Base-by-base conservation (phyloP, 2,888 invertebrate species). In the Meteorus colon region DNA sequence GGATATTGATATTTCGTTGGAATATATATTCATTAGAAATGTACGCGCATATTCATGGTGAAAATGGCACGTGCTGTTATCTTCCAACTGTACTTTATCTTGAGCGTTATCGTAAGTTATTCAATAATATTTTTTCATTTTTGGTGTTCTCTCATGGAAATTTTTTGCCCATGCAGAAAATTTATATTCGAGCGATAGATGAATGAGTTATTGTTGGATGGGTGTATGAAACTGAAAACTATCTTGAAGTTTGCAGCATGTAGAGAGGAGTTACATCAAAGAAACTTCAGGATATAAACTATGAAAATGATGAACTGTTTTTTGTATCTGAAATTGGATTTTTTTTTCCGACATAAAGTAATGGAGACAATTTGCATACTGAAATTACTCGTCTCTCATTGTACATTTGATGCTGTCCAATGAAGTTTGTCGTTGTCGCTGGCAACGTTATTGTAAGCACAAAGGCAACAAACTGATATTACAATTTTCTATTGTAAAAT, bases 41-140 rank as follows among this genome's bases (percentile, higher is more conserved):
- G 88, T 88, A 88, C 79, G 86, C 87, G 77, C 88, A 88, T 84
- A 84, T 87, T 81, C 87, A 88, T 81, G 86, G 86, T 14, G 88
- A 88, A 79, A 88, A 88, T 82, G 88, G 88, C 86, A 86, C 88
- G 85, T 88, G 88, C 84, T 88, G 88, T 85, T 88, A 88, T 82
- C 82, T 88, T 79, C 88, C 88, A 31, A 87, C 87, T 37, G 85
- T 88, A 69, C 85, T 88, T 73, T 88, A 88, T 79, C 83, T 88
- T 74, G 88, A 88, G 77, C 85, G 86, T 81, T 87, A 86, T 78
- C 88, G 88, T 88, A 86, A 88, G 88, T 88, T 78, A 66, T 63
- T 12, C 60, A 60, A 29, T 66, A 37, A 67, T 59, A 78, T 66
- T 29, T 63, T 55, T 29, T 6, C 8, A 6, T 10, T 48, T n/a